Evolutionary conservation across 2,113 vertebrate genomes (phyloP), one percentile per base, ranked within the genome.

Genomic region (Craseonycteris thonglongyai): DNA sequence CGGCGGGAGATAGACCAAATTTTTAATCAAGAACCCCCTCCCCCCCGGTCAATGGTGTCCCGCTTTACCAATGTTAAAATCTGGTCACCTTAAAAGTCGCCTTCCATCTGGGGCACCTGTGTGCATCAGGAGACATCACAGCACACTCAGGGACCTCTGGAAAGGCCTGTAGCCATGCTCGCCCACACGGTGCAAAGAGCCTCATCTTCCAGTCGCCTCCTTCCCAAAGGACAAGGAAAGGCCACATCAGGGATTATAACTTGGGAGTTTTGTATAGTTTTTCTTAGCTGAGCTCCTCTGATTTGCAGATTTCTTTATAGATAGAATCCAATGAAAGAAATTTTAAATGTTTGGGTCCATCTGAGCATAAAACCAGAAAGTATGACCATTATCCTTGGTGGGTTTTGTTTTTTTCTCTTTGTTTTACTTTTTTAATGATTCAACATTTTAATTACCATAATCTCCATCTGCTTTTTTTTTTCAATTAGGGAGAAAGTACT

Each of bases 391-490:
- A 74, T 61, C 63, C 16, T 38, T 74, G 22, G 12, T 63, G 33
- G 30, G 30, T 63, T 63, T 63, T 6, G 0, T 58, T 61, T 61
- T 61, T 83, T 76, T 7, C 54, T 10, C 19, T 59, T 87, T n/a
- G 10, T 86, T 56, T 26, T 3, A 6, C 3, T 65, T 88, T 88
- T 66, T 40, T 49, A 61, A 54, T 54, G 35, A 63, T 26, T 93
- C 42, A 56, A 72, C 54, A 88, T 88, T 94, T 83, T 81, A 90
- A 94, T 92, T 92, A 59, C 72, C 79, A 71, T 54, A 63, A 91
- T 59, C 51, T 11, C 86, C 87, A 79, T 88, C 58, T 92, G 47
- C 47, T 56, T 94, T 91, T 84, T 85, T 80, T 49, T 65, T 89
- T 58, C 45, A 56, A 13, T 66, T 69, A 82, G 51, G 24, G 6